Evolutionary conservation across 1,140 invertebrate species (phyloP), one percentile per base, ranked within the genome.

Genomic region (Battus philenor): DNA sequence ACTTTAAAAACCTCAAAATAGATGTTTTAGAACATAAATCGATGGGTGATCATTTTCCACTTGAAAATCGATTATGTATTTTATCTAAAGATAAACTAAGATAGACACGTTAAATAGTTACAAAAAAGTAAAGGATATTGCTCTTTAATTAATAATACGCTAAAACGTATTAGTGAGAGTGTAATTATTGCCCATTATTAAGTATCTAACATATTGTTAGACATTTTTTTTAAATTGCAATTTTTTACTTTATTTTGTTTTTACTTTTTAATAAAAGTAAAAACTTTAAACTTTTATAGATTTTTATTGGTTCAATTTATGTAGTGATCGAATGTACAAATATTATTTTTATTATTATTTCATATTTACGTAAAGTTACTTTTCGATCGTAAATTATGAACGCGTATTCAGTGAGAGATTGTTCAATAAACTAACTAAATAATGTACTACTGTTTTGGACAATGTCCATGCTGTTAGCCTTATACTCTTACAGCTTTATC

Each of bases 41-140:
- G n/a, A n/a, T n/a, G n/a, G n/a, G n/a, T n/a, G n/a, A 30, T 30
- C 29, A 36, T 50, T 50, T 44, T 54, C 44, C 45, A 12, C 44
- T 32, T 44, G 29, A 16, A 10, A 49, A 47, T 64, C 47, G 49
- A 55, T 38, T 44, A 17, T 46, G 36, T 17, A 16, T 17, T n/a
- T 56, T 63, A 63, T 59, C 55, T 48, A 41, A 45, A n/a, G n/a
- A n/a, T n/a, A n/a, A n/a, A n/a, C n/a, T n/a, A n/a, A n/a, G 32
- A 45, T 48, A 57, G 44, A 50, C 33, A 51, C 17, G 20, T 27
- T 26, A 41, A 41, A 41, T 39, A 39, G 26, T 22, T 29, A 26
- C 11, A 7, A 4, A 29, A 41, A 39, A 41, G 29, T 8, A 15
- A 41, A 41, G 38, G 22, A 29, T 17, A 29, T 41, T 41, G 38